Evolutionary conservation across 2,113 vertebrate species (phyloP).

Genomic region (Leiothrix lutea): DNA sequence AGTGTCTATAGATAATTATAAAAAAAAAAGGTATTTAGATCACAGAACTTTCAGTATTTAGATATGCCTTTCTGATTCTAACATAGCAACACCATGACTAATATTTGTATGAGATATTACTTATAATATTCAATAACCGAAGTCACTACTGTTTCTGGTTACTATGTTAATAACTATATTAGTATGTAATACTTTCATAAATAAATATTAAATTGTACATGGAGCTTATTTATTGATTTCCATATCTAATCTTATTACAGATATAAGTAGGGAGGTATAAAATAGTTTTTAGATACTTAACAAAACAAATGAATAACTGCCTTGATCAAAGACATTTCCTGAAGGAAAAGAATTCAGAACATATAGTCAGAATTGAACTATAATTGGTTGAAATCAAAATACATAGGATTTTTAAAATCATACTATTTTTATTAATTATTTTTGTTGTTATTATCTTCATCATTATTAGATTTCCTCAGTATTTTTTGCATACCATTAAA

Average conservation of each 20-base stretch:
- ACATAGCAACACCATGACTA: neutral
- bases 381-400: neutral
- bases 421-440: neutral
- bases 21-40: neutral
- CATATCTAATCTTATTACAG: neutral
- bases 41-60: neutral
- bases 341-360: neutral
- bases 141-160: neutral
- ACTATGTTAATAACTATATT: neutral
- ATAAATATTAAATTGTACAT: neutral
- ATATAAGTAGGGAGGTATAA: neutral
- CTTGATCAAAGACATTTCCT: neutral
- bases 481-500: neutral
- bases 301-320: neutral
- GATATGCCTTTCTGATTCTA: neutral
- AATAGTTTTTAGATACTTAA: neutral
- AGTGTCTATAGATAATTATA: neutral
- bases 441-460: neutral
- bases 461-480: neutral
- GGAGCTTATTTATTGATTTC: neutral
- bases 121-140: neutral
- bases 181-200: neutral
- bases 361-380: neutral
- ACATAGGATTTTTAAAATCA: accelerated
- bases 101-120: neutral